Evolutionary conservation across 1,140 invertebrate genomes (phyloP).

Genomic region (Phymorhynchus buccinoides): DNA sequence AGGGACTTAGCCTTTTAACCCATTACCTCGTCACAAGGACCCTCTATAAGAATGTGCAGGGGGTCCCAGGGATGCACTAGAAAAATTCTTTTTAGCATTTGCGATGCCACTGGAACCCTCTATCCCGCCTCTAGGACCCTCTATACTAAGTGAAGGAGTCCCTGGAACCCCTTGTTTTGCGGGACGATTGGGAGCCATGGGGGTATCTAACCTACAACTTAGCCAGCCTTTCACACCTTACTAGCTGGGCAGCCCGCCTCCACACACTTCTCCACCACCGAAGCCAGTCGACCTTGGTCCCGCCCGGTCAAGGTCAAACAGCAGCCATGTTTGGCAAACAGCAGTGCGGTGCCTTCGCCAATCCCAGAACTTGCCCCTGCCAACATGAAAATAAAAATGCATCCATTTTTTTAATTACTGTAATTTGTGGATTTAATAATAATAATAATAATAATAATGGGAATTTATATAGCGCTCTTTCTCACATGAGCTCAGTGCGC

Average conservation of each 20-base stretch:
- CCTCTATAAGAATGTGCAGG: too few relatives aligned
- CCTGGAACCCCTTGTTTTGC: too few relatives aligned
- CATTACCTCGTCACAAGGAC: too few relatives aligned
- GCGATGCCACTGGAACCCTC: too few relatives aligned
- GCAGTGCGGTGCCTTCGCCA: slow-evolving; percentile 50
- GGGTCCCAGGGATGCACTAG: too few relatives aligned
- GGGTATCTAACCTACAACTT: not conserved
- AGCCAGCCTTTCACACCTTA: slow-evolving; percentile 38
- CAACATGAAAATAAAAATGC: not conserved
- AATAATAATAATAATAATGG: not conserved
- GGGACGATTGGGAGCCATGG: too few relatives aligned
- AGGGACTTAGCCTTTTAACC: too few relatives aligned
- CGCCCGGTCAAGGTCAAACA: slow-evolving; percentile 49
- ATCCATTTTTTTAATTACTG: too few relatives aligned
- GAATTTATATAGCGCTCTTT: not conserved
- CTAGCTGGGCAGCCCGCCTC: slow-evolving; percentile 28
- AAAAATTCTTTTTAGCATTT: too few relatives aligned
- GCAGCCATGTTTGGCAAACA: slow-evolving; percentile 51
- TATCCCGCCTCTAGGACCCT: too few relatives aligned
- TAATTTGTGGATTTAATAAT: not conserved
- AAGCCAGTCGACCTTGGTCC: slow-evolving; percentile 43
- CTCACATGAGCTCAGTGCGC: too few relatives aligned
- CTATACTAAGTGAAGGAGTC: too few relatives aligned
- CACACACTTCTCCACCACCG: slow-evolving; percentile 38
- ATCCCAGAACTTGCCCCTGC: slow-evolving; percentile 55